A percentile compares a stretch with the other conserved stretches of the same genome.
phyloP scores from a whole-genome alignment of 2,113 vertebrate species.

The Empidonax alnorum region DNA sequence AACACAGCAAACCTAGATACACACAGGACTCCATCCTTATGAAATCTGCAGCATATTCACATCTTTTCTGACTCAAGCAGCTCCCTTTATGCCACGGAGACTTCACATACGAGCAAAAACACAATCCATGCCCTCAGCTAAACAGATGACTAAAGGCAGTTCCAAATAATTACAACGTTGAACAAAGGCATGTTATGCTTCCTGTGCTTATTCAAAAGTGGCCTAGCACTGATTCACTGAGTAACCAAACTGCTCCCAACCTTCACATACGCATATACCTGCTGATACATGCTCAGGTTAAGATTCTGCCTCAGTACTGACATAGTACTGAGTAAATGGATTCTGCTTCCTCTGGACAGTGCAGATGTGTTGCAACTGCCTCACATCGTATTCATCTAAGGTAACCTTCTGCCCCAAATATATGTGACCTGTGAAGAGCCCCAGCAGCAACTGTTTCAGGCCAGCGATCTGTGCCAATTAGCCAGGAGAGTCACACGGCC shows the following conservation, averaged over 20 bases:
- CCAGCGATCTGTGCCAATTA: background rate
- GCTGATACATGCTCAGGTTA: background rate
- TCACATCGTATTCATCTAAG: background rate
- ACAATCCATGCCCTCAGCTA: background rate
- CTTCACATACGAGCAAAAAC: background rate
- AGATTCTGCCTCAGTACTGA: background rate
- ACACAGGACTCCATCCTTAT: background rate
- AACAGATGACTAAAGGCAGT: background rate
- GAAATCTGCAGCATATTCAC: background rate
- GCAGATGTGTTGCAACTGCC: background rate
- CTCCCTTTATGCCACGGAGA: background rate
- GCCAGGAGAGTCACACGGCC: background rate
- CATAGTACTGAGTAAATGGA: background rate
- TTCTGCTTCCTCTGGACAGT: background rate
- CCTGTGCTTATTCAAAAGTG: background rate
- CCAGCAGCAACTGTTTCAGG: background rate
- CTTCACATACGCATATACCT: background rate
- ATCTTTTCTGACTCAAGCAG: background rate
- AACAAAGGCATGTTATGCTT: background rate
- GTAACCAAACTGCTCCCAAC: background rate
- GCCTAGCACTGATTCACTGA: background rate
- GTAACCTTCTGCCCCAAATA: background rate
- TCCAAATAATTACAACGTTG: background rate
- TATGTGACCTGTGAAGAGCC: background rate
- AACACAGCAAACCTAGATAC: background rate